Evolutionary conservation across 2,113 vertebrate species (phyloP), one percentile per base, ranked within the genome.

Genomic region (Sciurus niger): DNA sequence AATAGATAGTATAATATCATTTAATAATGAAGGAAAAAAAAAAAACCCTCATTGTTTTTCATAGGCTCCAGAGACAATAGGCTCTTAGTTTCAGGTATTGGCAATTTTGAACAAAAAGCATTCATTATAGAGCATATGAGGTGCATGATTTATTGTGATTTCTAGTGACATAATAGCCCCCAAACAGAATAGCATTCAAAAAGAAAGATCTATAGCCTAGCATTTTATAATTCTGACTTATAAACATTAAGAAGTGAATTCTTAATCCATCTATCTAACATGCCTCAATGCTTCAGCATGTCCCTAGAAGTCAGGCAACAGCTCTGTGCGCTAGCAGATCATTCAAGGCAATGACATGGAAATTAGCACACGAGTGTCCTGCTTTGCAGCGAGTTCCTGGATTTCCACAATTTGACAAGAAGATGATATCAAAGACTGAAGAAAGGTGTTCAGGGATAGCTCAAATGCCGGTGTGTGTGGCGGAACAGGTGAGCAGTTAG

Each of bases 331-430:
- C 34, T 17, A 13, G 93, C 88, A 96, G 84, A 90, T 63, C n/a
- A 11, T 68, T 43, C 48, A 60, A 86, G 60, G 83, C 74, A 89
- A 28, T 37, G 91, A 86, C 92, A 63, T 14, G 55, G 94, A 91
- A 96, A 97, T 96, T 53, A 84, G 78, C 73, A 40, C 37, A 65
- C 12, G 14, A n/a, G 70, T 8, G 40, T 74, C 94, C 93, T 3
- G 1, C 82, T 77, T 73, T 30, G 55, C 93, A 76, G 91, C 3
- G 0, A 79, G 76, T 22, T 60, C 72, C 92, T 94, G 72, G 67
- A 92, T 92, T 86, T 93, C 84, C 89, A 63, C 11, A 93, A 87
- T 84, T 46, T 96, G 97, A 96, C 96, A 96, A 92, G 86, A 96
- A 90, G 93, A 92, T 89, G 82, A 18, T 91, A 94, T 79, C 93